These are phyloP conservation scores for Xylota segnis DNA, from an alignment of 2,888 invertebrate species.

Conservation along the genomic window DNA sequence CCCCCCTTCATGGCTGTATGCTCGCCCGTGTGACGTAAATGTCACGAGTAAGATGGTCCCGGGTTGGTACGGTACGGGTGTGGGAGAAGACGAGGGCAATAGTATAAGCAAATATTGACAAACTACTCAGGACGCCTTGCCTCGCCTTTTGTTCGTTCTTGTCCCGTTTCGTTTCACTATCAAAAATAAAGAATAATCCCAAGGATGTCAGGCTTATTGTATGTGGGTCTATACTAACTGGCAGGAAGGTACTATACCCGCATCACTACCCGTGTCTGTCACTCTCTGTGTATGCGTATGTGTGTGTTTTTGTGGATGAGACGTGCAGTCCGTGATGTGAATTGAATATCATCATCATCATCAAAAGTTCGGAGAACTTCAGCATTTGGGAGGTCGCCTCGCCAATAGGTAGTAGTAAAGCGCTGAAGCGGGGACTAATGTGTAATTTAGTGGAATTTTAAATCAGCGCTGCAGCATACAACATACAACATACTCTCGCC, in stretches of 20 bases:
- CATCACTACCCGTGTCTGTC: conserved; percentile 64
- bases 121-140: conserved; percentile 62
- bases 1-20: not conserved
- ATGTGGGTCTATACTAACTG: conserved; percentile 55
- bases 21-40: conserved; percentile 50
- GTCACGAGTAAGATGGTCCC: conserved; percentile 27
- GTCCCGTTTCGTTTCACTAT: conserved; percentile 46
- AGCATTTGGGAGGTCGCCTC: conserved; percentile 48
- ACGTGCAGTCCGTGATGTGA: conserved; percentile 74
- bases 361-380: conserved; percentile 64
- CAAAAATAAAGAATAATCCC: conserved; percentile 54
- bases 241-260: conserved; percentile 48
- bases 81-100: conserved; percentile 43
- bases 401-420: conserved; percentile 7
- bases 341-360: conserved; percentile 65
- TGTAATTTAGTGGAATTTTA: conserved; percentile 75
- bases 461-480: conserved; percentile 55
- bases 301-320: conserved; percentile 48
- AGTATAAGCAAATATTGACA: conserved; percentile 74
- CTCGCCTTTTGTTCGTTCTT: conserved; percentile 62
- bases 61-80: conserved; percentile 12
- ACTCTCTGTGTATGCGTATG: conserved; percentile 27
- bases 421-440: conserved; percentile 28
- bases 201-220: conserved; percentile 67
- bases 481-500: conserved; percentile 38